Evolutionary conservation across 2,888 invertebrate species (phyloP).

Genomic region (Dysmachus trigonus): DNA sequence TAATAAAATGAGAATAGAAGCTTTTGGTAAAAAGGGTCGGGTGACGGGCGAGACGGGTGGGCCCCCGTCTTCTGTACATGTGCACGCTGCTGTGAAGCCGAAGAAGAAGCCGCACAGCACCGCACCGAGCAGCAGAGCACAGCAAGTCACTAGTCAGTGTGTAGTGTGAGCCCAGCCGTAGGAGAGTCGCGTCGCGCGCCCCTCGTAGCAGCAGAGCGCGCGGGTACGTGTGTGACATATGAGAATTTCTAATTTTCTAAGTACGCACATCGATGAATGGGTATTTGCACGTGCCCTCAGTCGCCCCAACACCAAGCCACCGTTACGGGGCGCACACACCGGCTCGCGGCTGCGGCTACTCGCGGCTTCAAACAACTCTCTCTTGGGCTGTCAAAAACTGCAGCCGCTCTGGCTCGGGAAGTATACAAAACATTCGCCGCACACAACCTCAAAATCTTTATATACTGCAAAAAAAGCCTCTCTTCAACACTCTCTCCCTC

Average conservation of each 20-base stretch:
- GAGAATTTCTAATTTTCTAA: constrained; percentile 50
- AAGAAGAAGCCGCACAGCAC: neutral
- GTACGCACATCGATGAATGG: constrained; percentile 28
- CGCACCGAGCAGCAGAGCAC: no score
- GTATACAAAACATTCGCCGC: constrained; percentile 49
- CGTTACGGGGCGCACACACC: neutral
- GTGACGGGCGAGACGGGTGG: neutral
- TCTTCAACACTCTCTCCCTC: neutral
- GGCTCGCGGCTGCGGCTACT: neutral
- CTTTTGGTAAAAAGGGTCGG: neutral
- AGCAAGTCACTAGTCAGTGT: no score
- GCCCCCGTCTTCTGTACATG: neutral
- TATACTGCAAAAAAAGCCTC: neutral
- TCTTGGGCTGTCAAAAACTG: constrained; percentile 26
- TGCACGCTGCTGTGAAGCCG: neutral
- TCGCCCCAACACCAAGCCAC: neutral
- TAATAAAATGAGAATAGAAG: neutral
- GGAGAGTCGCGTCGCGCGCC: constrained; percentile 39
- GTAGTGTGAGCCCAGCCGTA: neutral
- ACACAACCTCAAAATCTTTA: neutral
- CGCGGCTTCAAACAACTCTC: no score
- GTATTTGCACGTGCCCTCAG: constrained; percentile 40
- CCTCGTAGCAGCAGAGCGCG: constrained; percentile 36
- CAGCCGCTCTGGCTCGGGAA: neutral
- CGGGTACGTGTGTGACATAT: constrained; percentile 49